Evolutionary conservation across 64 coral and sea anemone species (phyloP).

Genomic region (Pachyseris speciosa): DNA sequence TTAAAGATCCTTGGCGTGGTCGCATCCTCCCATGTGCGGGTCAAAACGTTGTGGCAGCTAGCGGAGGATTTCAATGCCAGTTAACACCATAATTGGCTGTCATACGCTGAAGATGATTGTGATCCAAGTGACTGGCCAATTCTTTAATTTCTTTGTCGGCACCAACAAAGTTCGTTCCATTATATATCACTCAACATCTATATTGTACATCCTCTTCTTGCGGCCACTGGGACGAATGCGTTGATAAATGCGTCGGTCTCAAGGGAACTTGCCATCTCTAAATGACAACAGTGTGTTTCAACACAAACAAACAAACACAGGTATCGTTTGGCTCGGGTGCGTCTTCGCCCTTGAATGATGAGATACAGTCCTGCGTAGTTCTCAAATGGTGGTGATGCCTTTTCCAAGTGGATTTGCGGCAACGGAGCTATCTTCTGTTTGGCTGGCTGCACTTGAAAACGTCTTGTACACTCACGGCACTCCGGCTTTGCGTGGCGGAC

Average conservation of each 20-base stretch:
- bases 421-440: slow-evolving; percentile 32
- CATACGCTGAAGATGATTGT: too few species aligned
- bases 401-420: background rate
- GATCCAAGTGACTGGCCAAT: too few species aligned
- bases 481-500: background rate
- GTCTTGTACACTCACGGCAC: slow-evolving; percentile 33
- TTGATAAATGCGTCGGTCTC: slow-evolving; percentile 68
- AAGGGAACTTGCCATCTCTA: slow-evolving; percentile 74
- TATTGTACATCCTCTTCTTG: slow-evolving; percentile 10
- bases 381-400: slow-evolving; percentile 30
- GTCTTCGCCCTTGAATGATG: slow-evolving; percentile 15
- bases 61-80: too few species aligned
- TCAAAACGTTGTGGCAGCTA: too few species aligned
- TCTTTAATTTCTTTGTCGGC: slow-evolving; percentile 38
- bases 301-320: slow-evolving; percentile 65
- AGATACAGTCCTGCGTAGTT: slow-evolving; percentile 55
- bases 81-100: too few species aligned
- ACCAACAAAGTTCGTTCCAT: slow-evolving; percentile 38
- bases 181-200: slow-evolving; percentile 43
- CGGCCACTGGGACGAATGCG: slow-evolving; percentile 19
- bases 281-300: slow-evolving; percentile 60
- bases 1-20: too few species aligned
- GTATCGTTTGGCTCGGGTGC: slow-evolving; percentile 37
- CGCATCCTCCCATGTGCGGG: too few species aligned
- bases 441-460: slow-evolving; percentile 15